Evolutionary conservation across 2,888 invertebrate species (phyloP).

Genomic region (Homarus gammarus): DNA sequence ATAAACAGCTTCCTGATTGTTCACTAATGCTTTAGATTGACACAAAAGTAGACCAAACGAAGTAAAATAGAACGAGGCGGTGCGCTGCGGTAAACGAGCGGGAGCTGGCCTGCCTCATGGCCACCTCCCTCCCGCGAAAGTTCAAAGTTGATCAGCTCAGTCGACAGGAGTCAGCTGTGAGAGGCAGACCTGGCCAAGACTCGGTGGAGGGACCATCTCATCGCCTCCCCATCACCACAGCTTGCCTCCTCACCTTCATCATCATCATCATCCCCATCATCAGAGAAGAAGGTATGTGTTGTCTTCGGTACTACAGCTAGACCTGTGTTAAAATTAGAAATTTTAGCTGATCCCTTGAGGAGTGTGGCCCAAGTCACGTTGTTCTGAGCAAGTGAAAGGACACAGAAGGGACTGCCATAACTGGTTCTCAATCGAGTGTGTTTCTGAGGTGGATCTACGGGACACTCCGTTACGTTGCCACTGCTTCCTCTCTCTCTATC

Average conservation of each 20-base stretch:
- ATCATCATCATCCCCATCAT: background rate
- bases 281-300: background rate
- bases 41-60: background rate
- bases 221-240: background rate
- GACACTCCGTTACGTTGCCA: no score
- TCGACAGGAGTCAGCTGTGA: background rate
- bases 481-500: no score
- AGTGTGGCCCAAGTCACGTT: no score
- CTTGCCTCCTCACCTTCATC: background rate
- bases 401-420: no score
- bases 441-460: no score
- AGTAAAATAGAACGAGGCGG: background rate
- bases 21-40: background rate
- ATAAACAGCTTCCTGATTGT: background rate
- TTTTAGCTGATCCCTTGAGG: no score
- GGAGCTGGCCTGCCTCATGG: background rate
- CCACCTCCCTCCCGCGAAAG: background rate
- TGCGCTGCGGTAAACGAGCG: background rate
- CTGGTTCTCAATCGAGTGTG: no score
- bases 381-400: no score
- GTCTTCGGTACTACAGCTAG: no score
- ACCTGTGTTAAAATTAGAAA: no score
- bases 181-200: conserved; percentile 10
- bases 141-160: conserved; percentile 9
- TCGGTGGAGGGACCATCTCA: background rate